Evolutionary conservation across 2,113 vertebrate species (phyloP), one percentile per base, ranked within the genome.

Genomic region (Callorhinus ursinus): DNA sequence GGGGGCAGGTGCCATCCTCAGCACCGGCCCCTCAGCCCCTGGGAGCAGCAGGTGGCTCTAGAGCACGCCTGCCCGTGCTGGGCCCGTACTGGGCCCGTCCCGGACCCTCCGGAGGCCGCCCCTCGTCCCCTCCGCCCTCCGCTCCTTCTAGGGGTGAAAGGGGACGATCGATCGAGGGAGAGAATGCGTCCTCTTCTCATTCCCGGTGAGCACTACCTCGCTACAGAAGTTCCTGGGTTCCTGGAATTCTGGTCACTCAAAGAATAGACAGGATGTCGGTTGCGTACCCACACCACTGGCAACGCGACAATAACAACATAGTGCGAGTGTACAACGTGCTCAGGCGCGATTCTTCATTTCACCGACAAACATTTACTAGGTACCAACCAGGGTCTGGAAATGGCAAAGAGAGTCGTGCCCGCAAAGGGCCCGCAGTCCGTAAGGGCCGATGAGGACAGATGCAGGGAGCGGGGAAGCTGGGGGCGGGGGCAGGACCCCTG

Each of bases 61-160:
- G 5, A 49, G 21, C 28, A 16, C 16, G 28, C 46, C 14, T 46
- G n/a, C 13, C 46, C 8, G 21, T 22, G 53, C 46, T 42, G 39
- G 59, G 12, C 26, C 39, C 36, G 39, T 39, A 3, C 39, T 39
- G 39, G 39, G 39, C 39, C 39, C 39, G 39, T 8, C 1, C 7
- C 4, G 61, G 77, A 80, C 33, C 51, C 51, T 79, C 31, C 18
- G 1, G 5, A 39, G 12, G 15, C 42, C 9, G 26, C 15, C 21
- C 28, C 26, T 4, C 0, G 0, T n/a, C 28, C n/a, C 33, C 12
- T 33, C 4, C 49, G 0, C 67, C 19, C 74, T 33, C 81, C 16
- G 31, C 65, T 42, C 42, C 65, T 59, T 18, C 42, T 7, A 36
- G 24, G 71, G 7, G 18, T 63, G 49, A 22, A 71, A 90, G 53